These are phyloP conservation scores for Resseliella maxima DNA, from an alignment of 2,888 invertebrate genomes.

Conservation along the genomic window DNA sequence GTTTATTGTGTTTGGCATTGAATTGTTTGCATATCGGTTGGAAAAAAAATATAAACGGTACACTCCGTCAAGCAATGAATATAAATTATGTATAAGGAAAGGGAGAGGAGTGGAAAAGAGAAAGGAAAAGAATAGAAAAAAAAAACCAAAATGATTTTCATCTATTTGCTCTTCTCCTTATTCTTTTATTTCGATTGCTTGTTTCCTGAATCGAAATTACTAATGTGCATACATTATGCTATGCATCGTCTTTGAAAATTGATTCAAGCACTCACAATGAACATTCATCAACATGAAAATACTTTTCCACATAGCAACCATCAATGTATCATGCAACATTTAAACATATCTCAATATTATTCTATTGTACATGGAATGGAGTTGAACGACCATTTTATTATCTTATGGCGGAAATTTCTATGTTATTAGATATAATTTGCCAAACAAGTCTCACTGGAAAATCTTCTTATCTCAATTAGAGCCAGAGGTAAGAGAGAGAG, in stretches of 20 bases:
- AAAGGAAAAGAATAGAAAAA: too few species aligned
- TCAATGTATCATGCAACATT: not conserved
- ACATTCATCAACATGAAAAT: not conserved
- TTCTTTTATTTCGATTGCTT: not conserved
- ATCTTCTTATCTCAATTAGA: not conserved
- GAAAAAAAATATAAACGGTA: not conserved
- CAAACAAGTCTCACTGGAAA: not conserved
- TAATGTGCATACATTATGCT: slow-evolving; percentile 2
- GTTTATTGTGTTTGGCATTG: not conserved
- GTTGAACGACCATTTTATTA: too few species aligned
- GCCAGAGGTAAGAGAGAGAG: too few species aligned
- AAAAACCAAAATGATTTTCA: too few species aligned
- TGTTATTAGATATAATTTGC: not conserved
- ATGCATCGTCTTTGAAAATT: not conserved
- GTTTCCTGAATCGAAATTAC: not conserved
- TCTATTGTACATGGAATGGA: too few species aligned
- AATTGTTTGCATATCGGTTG: not conserved
- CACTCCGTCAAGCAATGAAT: not conserved
- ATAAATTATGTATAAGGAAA: not conserved
- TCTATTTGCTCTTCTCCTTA: too few species aligned
- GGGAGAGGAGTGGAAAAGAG: too few species aligned
- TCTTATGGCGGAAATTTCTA: not conserved
- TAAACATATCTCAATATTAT: too few species aligned
- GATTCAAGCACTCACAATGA: not conserved
- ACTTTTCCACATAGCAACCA: not conserved